phyloP scores from a whole-genome alignment of 2,113 vertebrate genomes.

The Bubalus kerabau region DNA sequence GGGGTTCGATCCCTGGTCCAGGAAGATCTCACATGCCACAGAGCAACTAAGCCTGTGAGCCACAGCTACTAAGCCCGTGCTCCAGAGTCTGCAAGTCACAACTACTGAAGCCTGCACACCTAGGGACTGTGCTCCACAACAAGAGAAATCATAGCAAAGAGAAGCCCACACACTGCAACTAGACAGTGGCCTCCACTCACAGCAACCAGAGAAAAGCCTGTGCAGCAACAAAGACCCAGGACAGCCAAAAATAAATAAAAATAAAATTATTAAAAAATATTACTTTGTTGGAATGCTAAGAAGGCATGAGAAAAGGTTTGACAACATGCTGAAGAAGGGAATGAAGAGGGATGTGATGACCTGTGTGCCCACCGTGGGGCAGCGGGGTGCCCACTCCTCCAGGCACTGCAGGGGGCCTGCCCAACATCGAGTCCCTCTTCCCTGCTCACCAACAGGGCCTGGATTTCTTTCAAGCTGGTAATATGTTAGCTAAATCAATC shows the following conservation, averaged over 20 bases:
- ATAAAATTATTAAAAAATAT: not conserved
- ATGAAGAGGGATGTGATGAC: not conserved
- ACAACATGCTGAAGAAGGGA: not conserved
- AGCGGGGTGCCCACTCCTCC: not conserved
- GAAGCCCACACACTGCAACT: not conserved
- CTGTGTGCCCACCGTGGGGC: not conserved
- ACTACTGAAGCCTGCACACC: not conserved
- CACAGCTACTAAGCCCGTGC: not conserved
- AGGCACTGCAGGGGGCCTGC: not conserved
- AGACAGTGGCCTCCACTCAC: not conserved
- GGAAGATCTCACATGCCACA: fast-evolving
- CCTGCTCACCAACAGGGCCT: not conserved
- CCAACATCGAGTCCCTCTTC: not conserved
- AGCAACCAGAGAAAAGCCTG: not conserved
- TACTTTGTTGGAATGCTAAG: not conserved
- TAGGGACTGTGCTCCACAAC: not conserved
- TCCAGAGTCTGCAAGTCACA: not conserved
- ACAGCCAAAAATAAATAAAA: not conserved
- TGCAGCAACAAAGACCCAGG: not conserved
- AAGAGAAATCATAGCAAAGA: not conserved
- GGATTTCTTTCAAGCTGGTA: not conserved
- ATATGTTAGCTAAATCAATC: not conserved
- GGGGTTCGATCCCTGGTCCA: not conserved
- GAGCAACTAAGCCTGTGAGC: not conserved
- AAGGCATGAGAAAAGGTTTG: not conserved